A percentile compares a stretch with the other conserved stretches of the same genome.
These are phyloP conservation scores for Gryllus bimaculatus DNA, from an alignment of 1,140 invertebrate genomes.

Conservation along the genomic window DNA sequence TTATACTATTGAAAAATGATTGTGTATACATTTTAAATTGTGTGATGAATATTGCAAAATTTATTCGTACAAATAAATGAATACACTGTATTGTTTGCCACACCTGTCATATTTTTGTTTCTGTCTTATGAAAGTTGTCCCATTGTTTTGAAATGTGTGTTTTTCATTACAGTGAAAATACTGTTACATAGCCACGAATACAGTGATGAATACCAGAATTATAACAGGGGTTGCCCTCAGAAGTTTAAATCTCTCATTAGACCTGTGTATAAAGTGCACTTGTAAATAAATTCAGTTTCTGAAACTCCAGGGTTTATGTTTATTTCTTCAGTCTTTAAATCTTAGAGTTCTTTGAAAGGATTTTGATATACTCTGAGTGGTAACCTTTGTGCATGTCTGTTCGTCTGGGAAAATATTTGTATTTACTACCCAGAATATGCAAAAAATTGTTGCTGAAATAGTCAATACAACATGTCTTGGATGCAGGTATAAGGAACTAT, in stretches of 20 bases:
- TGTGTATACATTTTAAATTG: too few relatives aligned
- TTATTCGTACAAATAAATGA: neutral
- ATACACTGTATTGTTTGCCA: neutral
- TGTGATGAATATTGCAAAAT: neutral
- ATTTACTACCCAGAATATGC: too few relatives aligned
- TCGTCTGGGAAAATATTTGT: too few relatives aligned
- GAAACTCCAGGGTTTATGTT: neutral
- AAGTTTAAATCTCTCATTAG: neutral
- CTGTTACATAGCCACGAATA: slow-evolving; percentile 1
- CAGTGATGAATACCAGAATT: neutral
- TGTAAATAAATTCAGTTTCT: slow-evolving; percentile 1
- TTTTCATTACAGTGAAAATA: slow-evolving; percentile 6
- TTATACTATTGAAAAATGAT: too few relatives aligned
- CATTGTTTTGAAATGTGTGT: neutral
- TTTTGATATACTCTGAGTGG: neutral
- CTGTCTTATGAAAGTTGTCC: neutral
- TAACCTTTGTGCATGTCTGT: neutral
- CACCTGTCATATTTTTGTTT: neutral
- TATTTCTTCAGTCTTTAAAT: neutral
- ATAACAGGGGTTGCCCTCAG: neutral
- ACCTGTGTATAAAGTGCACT: neutral
- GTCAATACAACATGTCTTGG: too few relatives aligned
- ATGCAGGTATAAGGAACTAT: too few relatives aligned
- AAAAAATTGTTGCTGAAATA: too few relatives aligned
- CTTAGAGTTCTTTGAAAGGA: neutral